phyloP scores from a whole-genome alignment of 2,113 vertebrate genomes.

The Microtus montanus region DNA sequence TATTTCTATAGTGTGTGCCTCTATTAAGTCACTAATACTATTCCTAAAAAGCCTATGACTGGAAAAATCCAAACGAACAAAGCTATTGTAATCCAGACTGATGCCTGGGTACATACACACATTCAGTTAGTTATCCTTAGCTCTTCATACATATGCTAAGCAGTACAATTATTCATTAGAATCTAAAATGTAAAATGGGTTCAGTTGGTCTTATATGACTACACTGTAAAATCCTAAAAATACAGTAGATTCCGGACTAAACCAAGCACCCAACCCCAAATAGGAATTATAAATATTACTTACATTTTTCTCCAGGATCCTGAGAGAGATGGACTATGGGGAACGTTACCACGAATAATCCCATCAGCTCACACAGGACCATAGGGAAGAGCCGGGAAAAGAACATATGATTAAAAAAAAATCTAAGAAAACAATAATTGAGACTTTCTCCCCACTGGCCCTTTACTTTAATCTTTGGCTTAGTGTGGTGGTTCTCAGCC shows the following conservation, averaged over 20 bases:
- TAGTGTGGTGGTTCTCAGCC: no score
- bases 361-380: not conserved
- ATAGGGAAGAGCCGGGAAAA: fast-evolving
- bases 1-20: not conserved
- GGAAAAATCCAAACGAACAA: no score
- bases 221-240: not conserved
- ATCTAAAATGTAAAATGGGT: no score
- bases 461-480: not conserved
- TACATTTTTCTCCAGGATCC: not conserved
- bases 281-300: not conserved
- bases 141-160: not conserved
- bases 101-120: no score
- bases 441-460: not conserved
- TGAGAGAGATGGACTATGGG: not conserved
- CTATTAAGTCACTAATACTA: not conserved
- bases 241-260: not conserved
- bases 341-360: not conserved
- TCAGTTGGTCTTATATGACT: not conserved
- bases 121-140: no score
- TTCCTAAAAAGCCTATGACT: not conserved
- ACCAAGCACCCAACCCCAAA: not conserved
- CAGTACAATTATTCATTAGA: no score
- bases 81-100: not conserved
- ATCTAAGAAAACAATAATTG: no score
- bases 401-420: not conserved